Base-by-base conservation (phyloP, 2,797 vertebrate species). In the Acipenser ruthenus region DNA sequence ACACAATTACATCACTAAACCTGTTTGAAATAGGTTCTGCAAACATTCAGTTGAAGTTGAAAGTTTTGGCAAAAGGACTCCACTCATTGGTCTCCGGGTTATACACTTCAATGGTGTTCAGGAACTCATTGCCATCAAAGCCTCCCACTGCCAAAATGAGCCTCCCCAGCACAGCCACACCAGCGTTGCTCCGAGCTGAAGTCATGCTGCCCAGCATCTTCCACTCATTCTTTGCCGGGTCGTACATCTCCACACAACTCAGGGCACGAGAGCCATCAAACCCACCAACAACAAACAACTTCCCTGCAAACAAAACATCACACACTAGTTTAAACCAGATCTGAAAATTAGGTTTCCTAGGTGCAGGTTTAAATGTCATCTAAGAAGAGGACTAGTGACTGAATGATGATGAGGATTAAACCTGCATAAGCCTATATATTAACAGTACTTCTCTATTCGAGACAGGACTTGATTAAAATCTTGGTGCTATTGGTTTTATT, bases 1-100 rank as follows among this genome's bases (percentile, higher is more conserved):
- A 90, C 91, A 94, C 91, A 91, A 93, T 94, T 93, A 95, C 91
- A 82, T 95, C 94, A 96, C 92, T 93, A 95, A 95, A 93, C 94
- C 93, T 93, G 93, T 94, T 92, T 92, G 89, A 82, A 83, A 85
- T 75, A 78, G 81, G 77, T 86, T 83, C 77, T 77, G 52, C 50
- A 59, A 75, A 88, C 81, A 82, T 86, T 48, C 77, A 87, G 78
- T 89, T 80, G 80, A 74, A 84, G 71, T 81, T 84, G 75, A 80
- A 84, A 72, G 87, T 80, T 78, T 91, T 91, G 47, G 89, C 83
- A 73, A 92, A 95, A 76, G 93, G 89, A 78, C 91, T 95, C 97
- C 97, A 99, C 73, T 97, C 91, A 0, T 98, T 92, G 6, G 87
- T 84, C 66, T 92, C 91, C 0, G 88, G 85, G 73, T 91, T 90